These are phyloP conservation scores for Limanda limanda DNA, from an alignment of 2,113 vertebrate species.

Conservation along the genomic window DNA sequence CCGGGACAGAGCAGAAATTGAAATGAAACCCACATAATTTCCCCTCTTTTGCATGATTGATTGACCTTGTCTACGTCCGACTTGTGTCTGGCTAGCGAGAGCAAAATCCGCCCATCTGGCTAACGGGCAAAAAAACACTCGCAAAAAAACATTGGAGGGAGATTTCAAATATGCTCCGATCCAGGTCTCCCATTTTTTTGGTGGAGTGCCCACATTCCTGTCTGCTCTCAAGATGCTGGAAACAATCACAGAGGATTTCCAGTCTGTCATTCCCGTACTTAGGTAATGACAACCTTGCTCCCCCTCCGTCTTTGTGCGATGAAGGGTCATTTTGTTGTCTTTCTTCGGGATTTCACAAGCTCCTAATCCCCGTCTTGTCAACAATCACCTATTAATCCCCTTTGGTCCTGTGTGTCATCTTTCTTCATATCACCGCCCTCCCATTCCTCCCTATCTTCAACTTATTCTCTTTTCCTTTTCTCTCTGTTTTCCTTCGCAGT, in stretches of 20 bases:
- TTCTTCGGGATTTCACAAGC: conserved; percentile 61
- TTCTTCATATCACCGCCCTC: conserved; percentile 17
- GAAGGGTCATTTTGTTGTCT: conserved; percentile 75
- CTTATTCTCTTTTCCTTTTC: not conserved
- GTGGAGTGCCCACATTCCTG: conserved; percentile 76
- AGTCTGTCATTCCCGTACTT: conserved; percentile 67
- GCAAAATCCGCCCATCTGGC: conserved; percentile 60
- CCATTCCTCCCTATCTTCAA: conserved; percentile 7
- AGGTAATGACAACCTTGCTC: conserved; percentile 68
- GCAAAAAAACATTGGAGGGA: conserved; percentile 52
- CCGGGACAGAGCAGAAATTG: conserved; percentile 16
- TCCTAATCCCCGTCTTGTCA: conserved; percentile 56
- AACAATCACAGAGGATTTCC: conserved; percentile 74
- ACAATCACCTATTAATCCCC: conserved; percentile 43
- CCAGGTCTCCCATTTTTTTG: conserved; percentile 63
- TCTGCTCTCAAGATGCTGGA: conserved; percentile 75
- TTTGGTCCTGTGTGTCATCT: conserved; percentile 41
- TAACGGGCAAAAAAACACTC: conserved; percentile 32
- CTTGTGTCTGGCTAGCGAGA: conserved; percentile 30
- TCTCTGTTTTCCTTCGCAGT: conserved; percentile 73
- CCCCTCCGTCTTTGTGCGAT: conserved; percentile 56
- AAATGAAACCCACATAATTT: conserved; percentile 46
- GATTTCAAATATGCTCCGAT: conserved; percentile 61
- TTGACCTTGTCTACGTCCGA: conserved; percentile 46
- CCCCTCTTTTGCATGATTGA: conserved; percentile 30